Percentiles rank a stretch among this genome's conserved stretches.
Conservation (phyloP, 1,140 invertebrate genomes). For the Ostrea denselamellosa region DNA sequence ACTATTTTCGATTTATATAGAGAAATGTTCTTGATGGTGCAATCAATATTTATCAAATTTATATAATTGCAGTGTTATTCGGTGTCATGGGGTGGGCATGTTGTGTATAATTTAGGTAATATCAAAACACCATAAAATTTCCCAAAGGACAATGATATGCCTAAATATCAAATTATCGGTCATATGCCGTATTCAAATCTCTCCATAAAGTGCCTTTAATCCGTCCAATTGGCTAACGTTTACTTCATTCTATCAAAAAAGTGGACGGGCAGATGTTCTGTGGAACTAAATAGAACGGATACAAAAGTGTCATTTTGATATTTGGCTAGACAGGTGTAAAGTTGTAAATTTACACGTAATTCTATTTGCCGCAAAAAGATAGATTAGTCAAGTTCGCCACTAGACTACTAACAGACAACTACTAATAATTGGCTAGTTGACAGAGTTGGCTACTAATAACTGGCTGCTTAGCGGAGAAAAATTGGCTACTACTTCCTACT, state of each 20-base stretch:
- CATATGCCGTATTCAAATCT: not conserved
- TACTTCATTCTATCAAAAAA: not conserved
- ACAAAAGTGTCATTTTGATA: not conserved
- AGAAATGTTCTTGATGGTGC: not conserved
- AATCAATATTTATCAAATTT: slow-evolving; percentile 35
- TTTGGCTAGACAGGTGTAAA: too few species aligned
- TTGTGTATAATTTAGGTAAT: not conserved
- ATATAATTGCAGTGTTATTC: not conserved
- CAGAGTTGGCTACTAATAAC: too few species aligned
- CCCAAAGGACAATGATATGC: not conserved
- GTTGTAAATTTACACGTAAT: too few species aligned
- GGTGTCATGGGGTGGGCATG: not conserved
- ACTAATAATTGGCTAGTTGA: too few species aligned
- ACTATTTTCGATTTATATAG: not conserved
- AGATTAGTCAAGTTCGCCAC: too few species aligned
- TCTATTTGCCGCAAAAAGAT: too few species aligned
- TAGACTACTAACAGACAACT: too few species aligned
- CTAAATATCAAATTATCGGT: not conserved
- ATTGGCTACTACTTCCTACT: too few species aligned
- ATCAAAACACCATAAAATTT: not conserved
- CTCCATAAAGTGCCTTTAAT: not conserved
- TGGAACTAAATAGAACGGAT: not conserved
- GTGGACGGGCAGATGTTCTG: not conserved
- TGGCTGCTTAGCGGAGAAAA: too few species aligned
- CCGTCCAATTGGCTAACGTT: not conserved